Percentiles rank a stretch among this genome's conserved stretches.
These are phyloP conservation scores for Turritopsis rubra DNA, from an alignment of 30 jellyfish, hydroid and myxozoan genomes.

Conservation along the genomic window DNA sequence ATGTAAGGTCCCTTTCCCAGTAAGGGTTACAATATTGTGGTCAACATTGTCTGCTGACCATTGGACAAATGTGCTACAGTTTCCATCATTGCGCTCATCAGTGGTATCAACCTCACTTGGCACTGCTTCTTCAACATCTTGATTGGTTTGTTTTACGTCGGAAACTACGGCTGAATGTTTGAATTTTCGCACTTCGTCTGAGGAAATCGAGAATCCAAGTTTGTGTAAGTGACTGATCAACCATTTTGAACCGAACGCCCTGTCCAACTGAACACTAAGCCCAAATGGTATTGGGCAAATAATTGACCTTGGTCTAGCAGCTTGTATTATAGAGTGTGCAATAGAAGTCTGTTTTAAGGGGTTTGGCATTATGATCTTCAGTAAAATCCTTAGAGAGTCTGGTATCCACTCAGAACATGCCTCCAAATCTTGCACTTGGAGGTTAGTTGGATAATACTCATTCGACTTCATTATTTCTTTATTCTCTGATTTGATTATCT, in stretches of 20 bases:
- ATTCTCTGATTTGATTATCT: constrained; percentile 27
- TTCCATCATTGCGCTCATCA: not conserved
- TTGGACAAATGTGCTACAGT: not conserved
- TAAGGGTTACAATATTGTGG: constrained; percentile 32
- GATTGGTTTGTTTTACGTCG: not conserved
- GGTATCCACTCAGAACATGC: constrained; percentile 37
- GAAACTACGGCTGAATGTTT: constrained; percentile 42
- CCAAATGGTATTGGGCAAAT: constrained; percentile 46
- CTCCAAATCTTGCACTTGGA: constrained; percentile 10
- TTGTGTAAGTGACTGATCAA: constrained; percentile 27
- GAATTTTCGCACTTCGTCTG: constrained; percentile 47
- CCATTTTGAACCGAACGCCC: constrained; percentile 48
- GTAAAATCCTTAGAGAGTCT: constrained; percentile 1
- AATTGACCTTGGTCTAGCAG: constrained; percentile 39
- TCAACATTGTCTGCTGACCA: constrained; percentile 50
- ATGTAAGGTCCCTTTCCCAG: constrained; percentile 49
- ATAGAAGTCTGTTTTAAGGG: constrained; percentile 12
- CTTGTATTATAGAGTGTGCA: constrained; percentile 46
- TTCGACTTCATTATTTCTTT: constrained; percentile 8
- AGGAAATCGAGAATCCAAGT: constrained; percentile 47
- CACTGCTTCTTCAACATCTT: not conserved
- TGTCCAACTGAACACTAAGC: constrained; percentile 47
- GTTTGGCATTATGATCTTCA: not conserved
- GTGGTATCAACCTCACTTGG: not conserved
- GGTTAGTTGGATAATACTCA: constrained; percentile 11